Evolutionary conservation across 2,113 vertebrate genomes (phyloP).

Genomic region (Austrofundulus limnaeus): DNA sequence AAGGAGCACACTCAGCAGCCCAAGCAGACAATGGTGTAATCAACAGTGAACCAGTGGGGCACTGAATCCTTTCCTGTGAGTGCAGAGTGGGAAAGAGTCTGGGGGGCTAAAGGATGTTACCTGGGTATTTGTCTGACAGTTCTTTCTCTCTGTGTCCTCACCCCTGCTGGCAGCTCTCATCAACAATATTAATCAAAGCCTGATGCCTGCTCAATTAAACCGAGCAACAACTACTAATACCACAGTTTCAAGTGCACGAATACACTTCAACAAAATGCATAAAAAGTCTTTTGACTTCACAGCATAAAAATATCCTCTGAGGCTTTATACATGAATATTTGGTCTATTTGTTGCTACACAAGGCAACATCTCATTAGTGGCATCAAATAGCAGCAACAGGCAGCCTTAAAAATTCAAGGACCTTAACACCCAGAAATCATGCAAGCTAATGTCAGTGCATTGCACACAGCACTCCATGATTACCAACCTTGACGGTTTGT

Average conservation of each 20-base stretch:
- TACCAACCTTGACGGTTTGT: background rate
- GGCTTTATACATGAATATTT: background rate
- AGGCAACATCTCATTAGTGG: background rate
- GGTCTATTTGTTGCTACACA: background rate
- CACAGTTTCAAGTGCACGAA: slow-evolving; percentile 47
- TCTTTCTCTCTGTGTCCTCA: slow-evolving; percentile 67
- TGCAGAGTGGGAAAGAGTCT: slow-evolving; percentile 18
- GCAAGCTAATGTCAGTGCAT: slow-evolving; percentile 8
- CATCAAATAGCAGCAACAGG: background rate
- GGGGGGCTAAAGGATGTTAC: slow-evolving; percentile 67
- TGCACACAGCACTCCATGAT: background rate
- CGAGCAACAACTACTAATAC: slow-evolving; percentile 51
- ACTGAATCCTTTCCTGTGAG: slow-evolving; percentile 56
- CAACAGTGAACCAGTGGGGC: slow-evolving; percentile 58
- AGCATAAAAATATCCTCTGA: background rate
- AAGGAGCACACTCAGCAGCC: slow-evolving; percentile 45
- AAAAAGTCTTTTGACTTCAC: slow-evolving; percentile 4
- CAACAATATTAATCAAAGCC: slow-evolving; percentile 76
- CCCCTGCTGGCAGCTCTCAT: slow-evolving; percentile 69
- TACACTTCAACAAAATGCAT: slow-evolving; percentile 22
- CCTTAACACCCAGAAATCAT: slow-evolving; percentile 4
- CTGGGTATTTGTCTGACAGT: slow-evolving; percentile 69
- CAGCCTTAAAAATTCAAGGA: slow-evolving; percentile 18
- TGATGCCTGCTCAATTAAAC: slow-evolving; percentile 67
- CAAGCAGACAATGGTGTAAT: slow-evolving; percentile 63